Percentiles rank a stretch among this genome's conserved stretches.
phyloP scores from a whole-genome alignment of 2,888 invertebrate species.

The Xestia rhomboidea region DNA sequence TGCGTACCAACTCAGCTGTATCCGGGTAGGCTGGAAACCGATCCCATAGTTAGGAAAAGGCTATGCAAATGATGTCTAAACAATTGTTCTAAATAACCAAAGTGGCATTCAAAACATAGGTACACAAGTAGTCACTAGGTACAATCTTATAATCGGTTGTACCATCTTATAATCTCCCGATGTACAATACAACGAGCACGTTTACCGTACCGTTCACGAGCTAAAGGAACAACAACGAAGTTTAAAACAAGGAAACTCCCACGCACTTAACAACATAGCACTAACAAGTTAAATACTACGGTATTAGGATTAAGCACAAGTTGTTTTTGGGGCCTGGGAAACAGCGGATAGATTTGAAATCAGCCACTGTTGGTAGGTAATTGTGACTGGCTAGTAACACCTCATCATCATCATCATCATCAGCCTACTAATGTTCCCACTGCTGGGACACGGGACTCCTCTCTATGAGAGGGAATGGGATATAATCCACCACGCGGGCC shows the following conservation, averaged over 20 bases:
- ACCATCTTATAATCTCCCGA: conserved; percentile 4
- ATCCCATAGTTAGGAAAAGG: not conserved
- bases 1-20: not conserved
- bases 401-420: too few species aligned
- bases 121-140: not conserved
- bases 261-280: conserved; percentile 50
- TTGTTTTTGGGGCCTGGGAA: conserved; percentile 42
- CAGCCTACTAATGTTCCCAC: too few species aligned
- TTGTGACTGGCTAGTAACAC: not conserved
- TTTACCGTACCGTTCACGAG: conserved; percentile 9
- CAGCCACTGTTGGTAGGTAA: not conserved
- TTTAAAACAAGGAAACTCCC: conserved; percentile 45
- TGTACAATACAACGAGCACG: conserved; percentile 17
- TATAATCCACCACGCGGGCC: too few species aligned
- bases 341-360: conserved; percentile 36
- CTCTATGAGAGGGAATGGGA: too few species aligned
- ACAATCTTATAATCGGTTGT: conserved; percentile 9
- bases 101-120: not conserved
- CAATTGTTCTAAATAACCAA: not conserved
- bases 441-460: too few species aligned
- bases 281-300: conserved; percentile 57
- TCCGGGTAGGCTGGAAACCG: not conserved
- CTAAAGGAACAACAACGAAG: conserved; percentile 50
- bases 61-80: not conserved
- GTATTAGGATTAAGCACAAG: conserved; percentile 39